A percentile compares a stretch with the other conserved stretches of the same genome.
Conservation (phyloP, 2,888 invertebrate species). For the Meloe dianella region DNA sequence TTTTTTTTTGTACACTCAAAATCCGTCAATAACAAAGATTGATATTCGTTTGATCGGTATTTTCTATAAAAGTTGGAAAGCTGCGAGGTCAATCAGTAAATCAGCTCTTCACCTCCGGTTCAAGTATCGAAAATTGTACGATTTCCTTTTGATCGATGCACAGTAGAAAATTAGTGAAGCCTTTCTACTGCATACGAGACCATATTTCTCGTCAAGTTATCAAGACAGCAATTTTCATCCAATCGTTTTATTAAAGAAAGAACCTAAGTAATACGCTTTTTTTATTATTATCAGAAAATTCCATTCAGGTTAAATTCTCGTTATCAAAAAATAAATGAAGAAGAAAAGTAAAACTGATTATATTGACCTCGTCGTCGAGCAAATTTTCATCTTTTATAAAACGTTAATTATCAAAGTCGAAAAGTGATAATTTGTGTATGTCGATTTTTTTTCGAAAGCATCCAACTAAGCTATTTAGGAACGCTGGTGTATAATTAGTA, state of each 20-base stretch:
- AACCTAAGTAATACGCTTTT: background rate
- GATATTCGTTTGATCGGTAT: background rate
- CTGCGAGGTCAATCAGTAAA: conserved; percentile 6
- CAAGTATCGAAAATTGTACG: conserved; percentile 21
- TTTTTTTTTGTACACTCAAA: background rate
- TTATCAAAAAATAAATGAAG: background rate
- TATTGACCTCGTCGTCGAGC: background rate
- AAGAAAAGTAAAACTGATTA: conserved; percentile 4
- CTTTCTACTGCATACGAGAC: conserved; percentile 14
- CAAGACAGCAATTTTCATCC: background rate
- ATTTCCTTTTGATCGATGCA: conserved; percentile 24
- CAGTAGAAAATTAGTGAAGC: conserved; percentile 26
- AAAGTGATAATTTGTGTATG: background rate
- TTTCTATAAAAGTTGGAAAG: conserved; percentile 1
- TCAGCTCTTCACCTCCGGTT: conserved; percentile 10
- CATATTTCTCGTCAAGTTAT: background rate
- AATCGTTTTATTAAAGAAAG: background rate
- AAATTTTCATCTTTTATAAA: background rate
- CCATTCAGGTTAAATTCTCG: background rate
- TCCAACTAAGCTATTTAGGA: conserved; percentile 23
- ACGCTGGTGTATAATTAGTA: conserved; percentile 28
- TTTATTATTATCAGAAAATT: background rate
- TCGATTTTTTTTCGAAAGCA: background rate
- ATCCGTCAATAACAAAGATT: background rate
- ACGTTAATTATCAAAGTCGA: background rate